Evolutionary conservation across 2,888 invertebrate genomes (phyloP), one percentile per base, ranked within the genome.

Genomic region (Hydrotaea diabolus): DNA sequence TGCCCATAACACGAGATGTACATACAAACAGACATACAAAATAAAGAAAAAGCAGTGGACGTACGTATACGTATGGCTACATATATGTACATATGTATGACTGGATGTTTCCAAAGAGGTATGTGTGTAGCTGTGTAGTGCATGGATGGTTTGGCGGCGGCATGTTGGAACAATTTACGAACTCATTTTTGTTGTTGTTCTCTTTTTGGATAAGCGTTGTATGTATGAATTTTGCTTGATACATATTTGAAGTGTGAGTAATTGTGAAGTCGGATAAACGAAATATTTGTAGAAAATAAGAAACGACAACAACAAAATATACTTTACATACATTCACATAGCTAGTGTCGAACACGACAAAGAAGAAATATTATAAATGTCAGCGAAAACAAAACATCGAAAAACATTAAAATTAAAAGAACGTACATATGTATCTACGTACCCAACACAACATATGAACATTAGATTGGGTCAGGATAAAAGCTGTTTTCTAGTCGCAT

Each of bases 211-310:
- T n/a, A n/a, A n/a, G n/a, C n/a, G n/a, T n/a, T 57, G 57, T 57
- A 57, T 23, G 13, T 23, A 3, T 57, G 57, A n/a, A 23, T 57
- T 57, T 57, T 57, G 59, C 59, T 26, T 17, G 17, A 36, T 43
- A 31, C 31, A 31, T 31, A 62, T 31, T 8, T 19, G 31, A 46
- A 71, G 31, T 77, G 31, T 59, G 64, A 71, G 77, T 77, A 77
- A 59, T 59, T 77, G 77, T 59, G 21, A 59, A 76, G 71, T 77
- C 71, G 59, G 26, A 59, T 69, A 69, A 77, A 71, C 36, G 23
- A 26, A 71, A 69, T 55, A 36, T 55, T 66, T 66, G 43, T 46
- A 19, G 53, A 66, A 66, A 23, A 43, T 5, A 26, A 21, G 15
- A 59, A 26, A 26, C 46, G 0, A 69, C 23, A 49, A 23, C 55